Base-by-base conservation (phyloP, 1,140 invertebrate genomes). In the Drosophila mojavensis region DNA sequence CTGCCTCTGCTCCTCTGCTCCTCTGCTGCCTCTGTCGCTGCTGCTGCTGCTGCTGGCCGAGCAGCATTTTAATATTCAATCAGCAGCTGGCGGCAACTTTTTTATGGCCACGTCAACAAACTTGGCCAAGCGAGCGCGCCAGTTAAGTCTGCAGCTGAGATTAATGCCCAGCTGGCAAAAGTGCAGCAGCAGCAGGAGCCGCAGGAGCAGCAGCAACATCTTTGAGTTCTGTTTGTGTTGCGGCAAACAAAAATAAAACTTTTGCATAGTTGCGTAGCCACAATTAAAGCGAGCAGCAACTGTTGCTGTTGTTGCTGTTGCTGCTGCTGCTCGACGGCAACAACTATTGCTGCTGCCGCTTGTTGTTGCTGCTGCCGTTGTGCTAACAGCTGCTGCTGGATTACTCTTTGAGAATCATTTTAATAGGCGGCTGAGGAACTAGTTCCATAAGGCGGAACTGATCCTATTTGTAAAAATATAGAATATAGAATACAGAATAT, bases 51-150 rank as follows among this genome's bases (percentile, higher is more conserved):
- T 28, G 51, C 39, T 70, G 72, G 69, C 10, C 17, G 47, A 11
- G 47, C 79, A 60, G 75, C 75, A 65, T 85, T 83, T 84, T 86
- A 85, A 85, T 86, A 85, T 88, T 88, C 83, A 88, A 88, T 88
- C 83, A 88, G 75, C 83, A 88, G 83, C 84, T 88, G 84, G 55
- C 64, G 41, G 41, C 33, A 79, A 73, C 45, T 79, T 82, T 82
- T 68, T 88, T 77, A 83, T 86, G 79, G 83, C 71, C 75, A 58
- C 4, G 58, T 41, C 72, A 30, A 30, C 65, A 63, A 73, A 64
- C 79, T 79, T 74, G 11, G 43, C 47, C 60, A 53, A 33, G 67
- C 68, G 28, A 10, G 56, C 33, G 54, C 10, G 41, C 36, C 36
- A 62, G 50, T 55, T 54, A 73, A 70, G 30, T 75, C 69, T 64